Conservation (phyloP, 1,140 invertebrate species). For the Cydia amplana region DNA sequence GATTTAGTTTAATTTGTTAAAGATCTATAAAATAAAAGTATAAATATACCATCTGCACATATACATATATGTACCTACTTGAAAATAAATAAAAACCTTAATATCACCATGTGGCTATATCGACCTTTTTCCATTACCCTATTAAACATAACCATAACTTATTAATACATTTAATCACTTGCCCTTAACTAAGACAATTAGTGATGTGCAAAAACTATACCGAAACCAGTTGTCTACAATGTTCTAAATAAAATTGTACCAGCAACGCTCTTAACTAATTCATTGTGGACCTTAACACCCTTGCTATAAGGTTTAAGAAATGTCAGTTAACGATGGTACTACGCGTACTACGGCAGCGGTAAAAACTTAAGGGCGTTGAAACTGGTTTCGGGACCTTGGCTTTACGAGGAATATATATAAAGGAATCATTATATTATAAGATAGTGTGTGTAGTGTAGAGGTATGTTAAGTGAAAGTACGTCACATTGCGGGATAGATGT, state of each 20-base stretch:
- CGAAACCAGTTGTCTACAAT: slow-evolving; percentile 24
- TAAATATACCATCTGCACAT: background rate
- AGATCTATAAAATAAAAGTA: too few relatives aligned
- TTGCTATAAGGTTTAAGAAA: too few relatives aligned
- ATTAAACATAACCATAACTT: background rate
- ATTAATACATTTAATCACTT: slow-evolving; percentile 14
- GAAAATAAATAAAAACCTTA: background rate
- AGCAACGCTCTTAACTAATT: too few relatives aligned
- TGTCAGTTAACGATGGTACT: background rate
- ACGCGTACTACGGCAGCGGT: slow-evolving; percentile 19
- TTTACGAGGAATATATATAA: slow-evolving; percentile 4
- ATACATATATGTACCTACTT: too few relatives aligned
- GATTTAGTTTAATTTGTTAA: too few relatives aligned
- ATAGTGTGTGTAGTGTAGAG: background rate
- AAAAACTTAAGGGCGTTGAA: slow-evolving; percentile 24
- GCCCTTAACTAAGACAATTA: slow-evolving; percentile 32
- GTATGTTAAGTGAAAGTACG: slow-evolving; percentile 9
- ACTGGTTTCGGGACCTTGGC: slow-evolving; percentile 12
- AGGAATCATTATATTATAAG: slow-evolving; percentile 8
- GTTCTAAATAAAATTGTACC: slow-evolving; percentile 1
- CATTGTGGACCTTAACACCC: too few relatives aligned
- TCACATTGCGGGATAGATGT: slow-evolving; percentile 1
- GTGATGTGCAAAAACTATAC: slow-evolving; percentile 25
- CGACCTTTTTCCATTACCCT: background rate
- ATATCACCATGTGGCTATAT: background rate